Evolutionary conservation across 2,113 vertebrate species (phyloP).

Genomic region (Ascaphus truei): DNA sequence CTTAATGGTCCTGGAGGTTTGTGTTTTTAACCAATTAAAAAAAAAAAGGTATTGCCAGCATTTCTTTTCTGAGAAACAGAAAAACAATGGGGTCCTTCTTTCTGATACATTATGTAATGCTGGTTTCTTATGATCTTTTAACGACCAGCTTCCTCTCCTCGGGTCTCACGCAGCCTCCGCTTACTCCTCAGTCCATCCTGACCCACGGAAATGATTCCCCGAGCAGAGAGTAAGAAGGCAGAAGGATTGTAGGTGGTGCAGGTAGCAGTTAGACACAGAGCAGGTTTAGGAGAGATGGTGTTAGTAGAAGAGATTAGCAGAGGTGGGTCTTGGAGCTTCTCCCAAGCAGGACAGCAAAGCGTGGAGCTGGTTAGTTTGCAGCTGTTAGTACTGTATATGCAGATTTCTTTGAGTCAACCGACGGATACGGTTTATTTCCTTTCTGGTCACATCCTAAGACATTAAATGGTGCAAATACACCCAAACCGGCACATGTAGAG

Average conservation of each 20-base stretch:
- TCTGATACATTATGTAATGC: background rate
- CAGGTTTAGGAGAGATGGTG: background rate
- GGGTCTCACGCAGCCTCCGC: no score
- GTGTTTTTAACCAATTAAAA: no score
- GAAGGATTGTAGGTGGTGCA: background rate
- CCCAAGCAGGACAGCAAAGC: background rate
- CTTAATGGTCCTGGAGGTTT: no score
- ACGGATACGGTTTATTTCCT: background rate
- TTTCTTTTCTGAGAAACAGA: no score
- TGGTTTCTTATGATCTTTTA: background rate
- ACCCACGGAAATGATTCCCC: background rate
- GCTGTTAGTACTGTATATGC: background rate
- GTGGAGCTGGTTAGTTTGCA: background rate
- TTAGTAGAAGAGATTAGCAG: constrained; percentile 5
- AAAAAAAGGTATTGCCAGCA: background rate
- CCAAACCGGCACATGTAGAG: background rate
- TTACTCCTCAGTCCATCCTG: background rate
- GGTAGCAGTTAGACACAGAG: background rate
- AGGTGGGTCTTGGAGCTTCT: background rate
- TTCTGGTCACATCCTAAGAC: background rate
- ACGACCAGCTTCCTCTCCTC: background rate
- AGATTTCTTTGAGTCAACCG: background rate
- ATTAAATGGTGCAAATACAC: background rate
- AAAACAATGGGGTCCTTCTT: background rate
- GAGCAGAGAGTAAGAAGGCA: background rate